Percentiles rank a stretch among this genome's conserved stretches.
phyloP scores from a whole-genome alignment of 2,113 vertebrate species.

The Oreochromis aureus region DNA sequence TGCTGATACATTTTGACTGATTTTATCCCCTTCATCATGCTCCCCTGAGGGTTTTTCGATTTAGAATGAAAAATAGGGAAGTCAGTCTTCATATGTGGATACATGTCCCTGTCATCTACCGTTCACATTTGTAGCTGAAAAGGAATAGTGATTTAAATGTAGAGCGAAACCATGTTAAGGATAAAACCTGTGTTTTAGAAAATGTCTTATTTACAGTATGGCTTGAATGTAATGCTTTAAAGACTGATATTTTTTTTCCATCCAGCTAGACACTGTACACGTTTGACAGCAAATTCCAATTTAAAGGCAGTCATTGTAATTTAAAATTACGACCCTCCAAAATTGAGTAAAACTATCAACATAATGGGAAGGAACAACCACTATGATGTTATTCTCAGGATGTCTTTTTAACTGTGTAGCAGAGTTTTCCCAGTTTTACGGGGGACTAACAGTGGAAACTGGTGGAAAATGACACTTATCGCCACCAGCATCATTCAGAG shows the following conservation, averaged over 20 bases:
- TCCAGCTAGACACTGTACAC: neutral
- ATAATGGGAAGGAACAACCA: neutral
- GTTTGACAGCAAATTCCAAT: neutral
- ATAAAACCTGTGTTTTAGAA: neutral
- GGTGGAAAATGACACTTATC: neutral
- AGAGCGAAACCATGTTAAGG: neutral
- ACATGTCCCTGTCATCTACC: neutral
- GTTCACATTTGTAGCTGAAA: neutral
- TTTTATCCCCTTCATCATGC: conserved; percentile 11
- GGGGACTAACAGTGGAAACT: neutral
- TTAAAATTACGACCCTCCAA: neutral
- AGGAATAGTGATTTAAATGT: neutral
- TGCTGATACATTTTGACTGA: conserved; percentile 1
- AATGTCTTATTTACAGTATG: neutral
- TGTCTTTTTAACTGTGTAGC: neutral
- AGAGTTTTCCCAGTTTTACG: neutral
- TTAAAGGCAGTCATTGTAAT: neutral
- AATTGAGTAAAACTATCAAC: neutral
- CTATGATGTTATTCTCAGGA: neutral
- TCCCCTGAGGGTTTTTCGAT: neutral
- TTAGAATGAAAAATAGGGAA: neutral
- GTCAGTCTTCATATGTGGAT: neutral
- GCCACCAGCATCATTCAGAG: neutral
- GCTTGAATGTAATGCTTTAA: neutral
- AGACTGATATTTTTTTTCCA: neutral